Base-by-base conservation (phyloP, 2,888 invertebrate species). In the Myopa testacea region DNA sequence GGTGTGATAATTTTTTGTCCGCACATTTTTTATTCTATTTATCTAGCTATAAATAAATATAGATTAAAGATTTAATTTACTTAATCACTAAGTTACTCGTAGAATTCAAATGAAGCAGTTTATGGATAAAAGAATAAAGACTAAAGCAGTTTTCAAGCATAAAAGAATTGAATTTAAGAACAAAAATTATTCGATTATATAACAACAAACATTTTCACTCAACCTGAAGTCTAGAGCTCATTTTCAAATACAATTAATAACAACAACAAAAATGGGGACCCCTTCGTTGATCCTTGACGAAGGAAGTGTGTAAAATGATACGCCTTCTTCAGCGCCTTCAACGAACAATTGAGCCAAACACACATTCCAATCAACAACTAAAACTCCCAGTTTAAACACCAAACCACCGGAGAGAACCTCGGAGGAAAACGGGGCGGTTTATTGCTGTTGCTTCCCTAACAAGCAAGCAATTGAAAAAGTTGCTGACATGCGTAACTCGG, bases 381-480 rank as follows among this genome's bases (percentile, higher is more conserved):
- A 38, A 73, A 19, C 16, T 75, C 40, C 75, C 62, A 69, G 14
- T 60, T 75, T 40, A 4, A 40, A 69, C 63, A 62, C 60, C 45
- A 63, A 75, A 65, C 45, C 62, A 8, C 16, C 55, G n/a, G 16
- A 73, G 40, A 34, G 72, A 19, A 55, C n/a, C 69, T 63, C 65
- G 4, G 4, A 34, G 4, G 34, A 58, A 62, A 63, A 14, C 82
- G 86, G 84, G 86, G 86, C 87, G 87, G 85, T 86, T 85, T 86
- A 86, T 86, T 86, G 81, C 85, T 84, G 84, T 83, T 85, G 81
- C 75, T 75, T 75, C 67, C 52, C 19, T 75, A 67, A 67, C 83
- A 79, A 78, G 81, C 80, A 82, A 81, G 84, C 87, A 86, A 86
- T 87, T 86, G 85, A 84, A 82, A 85, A 87, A 87, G 87, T 87